A percentile compares a stretch with the other conserved stretches of the same genome.
Conservation (phyloP, 2,888 invertebrate species). For the Lasioglossum figueresi region DNA sequence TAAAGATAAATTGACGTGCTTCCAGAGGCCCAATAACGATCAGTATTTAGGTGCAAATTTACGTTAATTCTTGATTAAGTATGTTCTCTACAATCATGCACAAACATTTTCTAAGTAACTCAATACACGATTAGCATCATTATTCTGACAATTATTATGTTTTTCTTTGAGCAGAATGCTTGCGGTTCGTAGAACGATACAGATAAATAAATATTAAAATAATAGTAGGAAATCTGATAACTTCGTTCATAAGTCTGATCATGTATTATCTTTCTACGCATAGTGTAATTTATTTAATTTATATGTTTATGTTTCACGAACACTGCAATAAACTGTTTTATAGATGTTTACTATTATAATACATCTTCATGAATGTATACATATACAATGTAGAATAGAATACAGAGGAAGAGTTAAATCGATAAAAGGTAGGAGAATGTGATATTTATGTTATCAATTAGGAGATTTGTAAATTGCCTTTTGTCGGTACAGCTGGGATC, state of each 20-base stretch:
- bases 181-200: conserved; percentile 22
- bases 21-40: conserved; percentile 60
- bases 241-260: conserved; percentile 38
- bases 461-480: conserved; percentile 1
- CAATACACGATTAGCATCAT: conserved; percentile 20
- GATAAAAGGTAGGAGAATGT: neutral
- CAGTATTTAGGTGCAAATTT: conserved; percentile 57
- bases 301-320: conserved; percentile 30
- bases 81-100: conserved; percentile 40
- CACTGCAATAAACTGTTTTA: conserved; percentile 39
- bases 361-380: conserved; percentile 16
- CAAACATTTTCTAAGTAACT: conserved; percentile 20
- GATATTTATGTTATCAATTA: conserved; percentile 6
- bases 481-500: neutral
- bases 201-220: conserved; percentile 25
- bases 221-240: conserved; percentile 28
- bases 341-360: conserved; percentile 38
- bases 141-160: conserved; percentile 2
- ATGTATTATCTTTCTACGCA: conserved; percentile 33
- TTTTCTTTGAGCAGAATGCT: conserved; percentile 24
- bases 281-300: conserved; percentile 59
- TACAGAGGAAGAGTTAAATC: conserved; percentile 41
- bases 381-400: conserved; percentile 28
- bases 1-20: conserved; percentile 59
- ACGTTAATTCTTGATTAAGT: conserved; percentile 37